Percentiles rank a stretch among this genome's conserved stretches.
phyloP scores from a whole-genome alignment of 1,140 invertebrate genomes.

The Oryzaephilus surinamensis region DNA sequence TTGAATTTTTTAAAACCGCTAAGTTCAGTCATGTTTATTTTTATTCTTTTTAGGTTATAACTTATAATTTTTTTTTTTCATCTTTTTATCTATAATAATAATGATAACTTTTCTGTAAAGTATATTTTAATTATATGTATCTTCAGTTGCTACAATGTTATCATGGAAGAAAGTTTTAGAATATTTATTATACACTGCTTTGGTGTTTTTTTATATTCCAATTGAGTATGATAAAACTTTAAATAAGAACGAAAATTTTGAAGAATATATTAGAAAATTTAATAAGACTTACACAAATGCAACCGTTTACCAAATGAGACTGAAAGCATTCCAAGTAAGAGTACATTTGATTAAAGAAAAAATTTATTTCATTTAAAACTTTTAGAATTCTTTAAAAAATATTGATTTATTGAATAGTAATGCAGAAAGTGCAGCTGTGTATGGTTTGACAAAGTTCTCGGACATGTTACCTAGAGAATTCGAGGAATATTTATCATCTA shows the following conservation, averaged over 20 bases:
- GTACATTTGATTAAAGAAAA: neutral
- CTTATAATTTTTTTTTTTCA: no score
- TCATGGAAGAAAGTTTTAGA: constrained; percentile 4
- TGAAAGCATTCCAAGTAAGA: constrained; percentile 54
- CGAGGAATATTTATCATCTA: constrained; percentile 40
- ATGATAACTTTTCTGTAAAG: no score
- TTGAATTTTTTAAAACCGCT: no score
- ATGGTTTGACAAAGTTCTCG: constrained; percentile 63
- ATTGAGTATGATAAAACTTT: constrained; percentile 33
- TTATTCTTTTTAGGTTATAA: no score
- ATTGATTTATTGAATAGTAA: constrained; percentile 52
- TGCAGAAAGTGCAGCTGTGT: constrained; percentile 46
- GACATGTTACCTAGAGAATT: constrained; percentile 67
- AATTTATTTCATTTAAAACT: constrained; percentile 12
- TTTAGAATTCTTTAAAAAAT: constrained; percentile 17
- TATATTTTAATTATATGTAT: no score
- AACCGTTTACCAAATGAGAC: constrained; percentile 46
- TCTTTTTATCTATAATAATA: no score
- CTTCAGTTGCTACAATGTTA: no score
- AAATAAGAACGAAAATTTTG: constrained; percentile 42
- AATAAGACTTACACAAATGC: constrained; percentile 57
- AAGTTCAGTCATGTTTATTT: no score
- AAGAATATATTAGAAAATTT: constrained; percentile 49
- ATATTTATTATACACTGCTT: constrained; percentile 24
- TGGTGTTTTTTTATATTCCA: constrained; percentile 43